Evolutionary conservation across 2,797 vertebrate genomes (phyloP).

Genomic region (Microctenopoma steveboyesi): DNA sequence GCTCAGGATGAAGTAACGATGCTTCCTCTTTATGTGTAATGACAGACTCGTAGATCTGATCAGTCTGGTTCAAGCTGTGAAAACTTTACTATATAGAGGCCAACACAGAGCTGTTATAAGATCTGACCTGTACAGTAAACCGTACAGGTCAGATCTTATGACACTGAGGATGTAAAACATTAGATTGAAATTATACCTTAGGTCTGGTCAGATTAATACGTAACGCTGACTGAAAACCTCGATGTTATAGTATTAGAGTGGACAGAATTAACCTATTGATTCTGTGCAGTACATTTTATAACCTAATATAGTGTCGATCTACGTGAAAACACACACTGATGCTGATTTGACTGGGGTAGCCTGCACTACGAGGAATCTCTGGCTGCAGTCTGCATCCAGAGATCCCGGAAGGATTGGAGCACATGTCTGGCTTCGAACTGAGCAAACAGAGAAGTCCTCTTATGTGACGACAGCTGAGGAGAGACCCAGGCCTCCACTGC

Average conservation of each 20-base stretch:
- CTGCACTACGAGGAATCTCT: constrained; percentile 5
- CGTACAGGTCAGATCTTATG: too few relatives aligned
- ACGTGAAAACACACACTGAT: background rate
- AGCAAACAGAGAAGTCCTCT: constrained; percentile 56
- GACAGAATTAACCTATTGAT: too few relatives aligned
- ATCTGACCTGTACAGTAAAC: too few relatives aligned
- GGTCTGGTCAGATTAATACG: too few relatives aligned
- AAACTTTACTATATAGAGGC: background rate
- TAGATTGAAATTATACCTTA: too few relatives aligned
- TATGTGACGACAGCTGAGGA: constrained; percentile 77
- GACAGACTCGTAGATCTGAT: background rate
- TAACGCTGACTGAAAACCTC: too few relatives aligned
- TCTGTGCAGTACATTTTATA: too few relatives aligned
- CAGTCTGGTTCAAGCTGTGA: background rate
- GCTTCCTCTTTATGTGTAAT: constrained; percentile 3
- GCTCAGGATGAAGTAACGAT: constrained; percentile 34
- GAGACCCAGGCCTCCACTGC: constrained; percentile 45
- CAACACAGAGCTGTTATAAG: background rate
- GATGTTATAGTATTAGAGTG: too few relatives aligned
- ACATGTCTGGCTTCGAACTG: constrained; percentile 56
- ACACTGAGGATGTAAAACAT: too few relatives aligned
- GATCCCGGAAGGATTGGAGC: constrained; percentile 43
- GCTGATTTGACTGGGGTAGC: constrained; percentile 4
- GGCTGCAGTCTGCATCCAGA: constrained; percentile 39
- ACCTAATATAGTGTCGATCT: too few relatives aligned